Evolutionary conservation across 2,888 invertebrate genomes (phyloP).

Genomic region (Athalia rosae): DNA sequence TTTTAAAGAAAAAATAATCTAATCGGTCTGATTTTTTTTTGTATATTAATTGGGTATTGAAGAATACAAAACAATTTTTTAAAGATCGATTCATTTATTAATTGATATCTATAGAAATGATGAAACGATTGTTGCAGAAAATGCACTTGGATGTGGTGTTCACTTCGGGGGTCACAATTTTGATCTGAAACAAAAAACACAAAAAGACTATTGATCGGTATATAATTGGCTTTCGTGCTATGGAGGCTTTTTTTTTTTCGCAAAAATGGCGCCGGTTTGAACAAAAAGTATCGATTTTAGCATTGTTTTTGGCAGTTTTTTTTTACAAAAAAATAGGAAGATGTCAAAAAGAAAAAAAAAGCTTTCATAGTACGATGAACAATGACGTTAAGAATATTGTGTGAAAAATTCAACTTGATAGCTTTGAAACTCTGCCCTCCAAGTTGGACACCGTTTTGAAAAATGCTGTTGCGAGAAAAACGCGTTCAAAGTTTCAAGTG

Average conservation of each 20-base stretch:
- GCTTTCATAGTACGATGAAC: conserved; percentile 7
- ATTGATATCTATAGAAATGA: conserved; percentile 20
- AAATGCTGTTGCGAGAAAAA: too few species aligned
- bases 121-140: conserved; percentile 6
- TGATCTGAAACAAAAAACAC: too few species aligned
- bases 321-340: not conserved
- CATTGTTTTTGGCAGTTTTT: too few species aligned
- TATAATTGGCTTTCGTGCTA: too few species aligned
- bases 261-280: too few species aligned
- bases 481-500: conserved; percentile 14
- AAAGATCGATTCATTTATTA: conserved; percentile 20
- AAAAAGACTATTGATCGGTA: too few species aligned
- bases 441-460: conserved; percentile 2
- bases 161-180: too few species aligned
- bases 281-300: too few species aligned
- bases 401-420: conserved; percentile 13
- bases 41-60: conserved; percentile 22
- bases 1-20: too few species aligned
- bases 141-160: too few species aligned
- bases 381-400: conserved; percentile 6
- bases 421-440: not conserved
- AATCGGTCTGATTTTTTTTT: conserved; percentile 12
- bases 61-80: conserved; percentile 13
- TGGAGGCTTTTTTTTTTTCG: too few species aligned
- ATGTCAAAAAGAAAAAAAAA: conserved; percentile 1